Base-by-base conservation (phyloP, 2,888 invertebrate genomes). In the Morpho achilles region DNA sequence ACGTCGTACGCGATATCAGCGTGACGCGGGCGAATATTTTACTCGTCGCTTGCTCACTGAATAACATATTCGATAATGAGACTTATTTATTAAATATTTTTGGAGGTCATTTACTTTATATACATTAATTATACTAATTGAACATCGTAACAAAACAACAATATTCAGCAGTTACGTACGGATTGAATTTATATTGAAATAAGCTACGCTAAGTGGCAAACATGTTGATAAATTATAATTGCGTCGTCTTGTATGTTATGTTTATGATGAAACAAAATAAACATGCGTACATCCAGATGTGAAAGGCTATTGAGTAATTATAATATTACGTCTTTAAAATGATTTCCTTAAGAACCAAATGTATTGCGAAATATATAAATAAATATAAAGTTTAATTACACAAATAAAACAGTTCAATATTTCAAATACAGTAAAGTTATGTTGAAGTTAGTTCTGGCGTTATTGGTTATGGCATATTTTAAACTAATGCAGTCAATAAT, bases 1-100 rank as follows among this genome's bases (percentile, higher is more conserved):
- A 87, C 86, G 86, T 84, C 68, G 75, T 76, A 74, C 76, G 77
- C 78, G 74, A 78, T 77, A 74, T 68, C 72, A 71, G 69, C 75
- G 75, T 83, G 84, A 83, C 82, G 82, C 73, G 73, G 23, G 50
- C 50, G 52, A 55, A 32, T 32, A 5, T 56, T 57, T 59, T 65
- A 61, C 50, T 66, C 47, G 53, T 60, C 64, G 58, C 65, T 63
- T 65, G 54, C 59, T 59, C 56, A 48, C 60, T 54, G 41, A 62
- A 54, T 55, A 55, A 53, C 57, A 62, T 56, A 56, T 64, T 58
- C 51, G 60, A 61, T 63, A 58, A 53, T 45, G 44, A 55, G 49
- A 43, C 44, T 56, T 43, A 58, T 44, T 49, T 53, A 44, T 58
- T 50, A 59, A 51, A 32, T 56, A 57, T 53, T 56, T 48, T 58